Evolutionary conservation across 2,888 invertebrate species (phyloP), one percentile per base, ranked within the genome.

Genomic region (Gymnosoma rotundatum): DNA sequence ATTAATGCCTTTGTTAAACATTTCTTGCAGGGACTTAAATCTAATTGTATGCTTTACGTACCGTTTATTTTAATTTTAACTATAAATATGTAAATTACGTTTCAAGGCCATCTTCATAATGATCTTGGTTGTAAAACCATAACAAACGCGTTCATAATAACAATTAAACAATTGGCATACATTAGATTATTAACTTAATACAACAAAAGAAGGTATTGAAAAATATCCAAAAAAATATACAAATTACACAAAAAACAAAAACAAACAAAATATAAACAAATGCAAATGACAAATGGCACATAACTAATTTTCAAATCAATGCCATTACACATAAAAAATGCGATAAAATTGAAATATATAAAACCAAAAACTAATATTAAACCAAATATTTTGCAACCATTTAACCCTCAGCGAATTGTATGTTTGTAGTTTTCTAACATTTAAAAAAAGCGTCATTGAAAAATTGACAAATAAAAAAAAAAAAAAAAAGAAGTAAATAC

Each of bases 101-200:
- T 79, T 79, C 79, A 79, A 73, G 79, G 72, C 52, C 73, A 60
- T 67, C 42, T 42, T 79, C 45, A 66, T 73, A 69, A 70, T 75
- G 75, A 75, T 81, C 75, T 75, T 81, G 81, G 70, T 75, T 75
- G n/a, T 81, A 81, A 81, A 81, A 75, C 54, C 70, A 75, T 75
- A 81, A 52, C 81, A 69, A 69, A 75, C 38, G 69, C 81, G 25
- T 75, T 67, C 56, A 56, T 63, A 74, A 75, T 61, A 54, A 36
- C 48, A 64, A 70, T 48, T 58, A 78, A 64, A 72, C 54, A 5
- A 75, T 60, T 72, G 75, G 64, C 81, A 76, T 48, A 54, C 32
- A 82, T 45, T 52, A 4, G 16, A 20, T 9, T 32, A 52, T 18
- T 56, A 45, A 36, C 16, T 45, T 14, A 50, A 52, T 42, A 63